These are phyloP conservation scores for Clinocottus analis DNA, from an alignment of 2,113 vertebrate genomes.

Conservation along the genomic window DNA sequence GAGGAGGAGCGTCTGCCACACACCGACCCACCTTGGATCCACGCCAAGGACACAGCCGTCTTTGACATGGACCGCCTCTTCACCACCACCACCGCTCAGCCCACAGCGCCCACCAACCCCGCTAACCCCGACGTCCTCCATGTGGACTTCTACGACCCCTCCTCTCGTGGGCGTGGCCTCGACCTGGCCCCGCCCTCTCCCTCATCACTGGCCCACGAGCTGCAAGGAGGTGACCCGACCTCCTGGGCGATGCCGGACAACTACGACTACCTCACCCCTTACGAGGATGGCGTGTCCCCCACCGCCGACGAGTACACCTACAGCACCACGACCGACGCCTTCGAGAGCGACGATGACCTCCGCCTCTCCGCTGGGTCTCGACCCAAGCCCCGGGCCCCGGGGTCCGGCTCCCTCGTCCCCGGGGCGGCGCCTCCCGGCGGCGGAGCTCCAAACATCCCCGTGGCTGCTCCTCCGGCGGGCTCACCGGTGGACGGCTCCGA, in stretches of 20 bases:
- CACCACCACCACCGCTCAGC: slow-evolving; percentile 52
- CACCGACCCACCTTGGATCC: slow-evolving; percentile 76
- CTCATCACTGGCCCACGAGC: slow-evolving; percentile 73
- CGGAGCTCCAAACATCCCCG: slow-evolving; percentile 53
- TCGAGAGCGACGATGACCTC: slow-evolving; percentile 82
- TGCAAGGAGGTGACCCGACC: slow-evolving; percentile 83
- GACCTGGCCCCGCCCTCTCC: slow-evolving; percentile 76
- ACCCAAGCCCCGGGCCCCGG: slow-evolving; percentile 67
- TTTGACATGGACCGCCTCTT: slow-evolving; percentile 72
- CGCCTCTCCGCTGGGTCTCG: slow-evolving; percentile 72
- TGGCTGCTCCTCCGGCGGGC: slow-evolving; percentile 43
- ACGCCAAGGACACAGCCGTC: slow-evolving; percentile 76
- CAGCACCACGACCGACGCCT: slow-evolving; percentile 88
- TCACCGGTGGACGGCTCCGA: slow-evolving; percentile 74
- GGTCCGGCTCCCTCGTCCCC: slow-evolving; percentile 43
- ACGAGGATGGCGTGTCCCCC: slow-evolving; percentile 88
- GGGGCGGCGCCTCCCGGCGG: slow-evolving; percentile 35
- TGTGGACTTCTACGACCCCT: slow-evolving; percentile 88
- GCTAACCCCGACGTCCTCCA: slow-evolving; percentile 81
- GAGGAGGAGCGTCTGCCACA: slow-evolving; percentile 64
- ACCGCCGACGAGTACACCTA: slow-evolving; percentile 88
- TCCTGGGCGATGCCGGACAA: slow-evolving; percentile 88
- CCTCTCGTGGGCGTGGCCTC: slow-evolving; percentile 74
- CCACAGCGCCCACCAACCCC: slow-evolving; percentile 59
- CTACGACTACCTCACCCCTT: slow-evolving; percentile 92